These are phyloP conservation scores for Anabas testudineus DNA, from an alignment of 2,797 vertebrate species.

Conservation along the genomic window DNA sequence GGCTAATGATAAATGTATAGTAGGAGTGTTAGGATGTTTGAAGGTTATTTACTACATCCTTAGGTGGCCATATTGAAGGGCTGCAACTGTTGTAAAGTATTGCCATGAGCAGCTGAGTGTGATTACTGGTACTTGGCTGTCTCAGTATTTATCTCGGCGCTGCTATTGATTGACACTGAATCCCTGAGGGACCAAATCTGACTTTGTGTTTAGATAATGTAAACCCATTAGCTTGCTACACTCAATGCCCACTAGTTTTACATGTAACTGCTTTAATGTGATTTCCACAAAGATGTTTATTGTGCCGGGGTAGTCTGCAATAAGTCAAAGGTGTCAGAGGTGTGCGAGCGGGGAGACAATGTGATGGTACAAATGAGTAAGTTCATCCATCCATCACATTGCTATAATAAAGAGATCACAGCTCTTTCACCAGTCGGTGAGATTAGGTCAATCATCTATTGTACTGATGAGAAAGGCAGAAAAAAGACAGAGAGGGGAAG, in stretches of 20 bases:
- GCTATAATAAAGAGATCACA: conserved; percentile 67
- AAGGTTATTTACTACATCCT: conserved; percentile 9
- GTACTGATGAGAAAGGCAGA: conserved; percentile 65
- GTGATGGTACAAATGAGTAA: conserved; percentile 44
- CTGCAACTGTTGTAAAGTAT: not conserved
- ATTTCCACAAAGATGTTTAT: not conserved
- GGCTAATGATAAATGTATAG: not conserved
- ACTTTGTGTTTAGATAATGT: not conserved
- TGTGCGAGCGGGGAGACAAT: not conserved
- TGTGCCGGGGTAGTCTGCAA: not conserved
- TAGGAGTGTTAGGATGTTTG: not conserved
- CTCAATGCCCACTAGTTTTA: not conserved
- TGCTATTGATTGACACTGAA: not conserved
- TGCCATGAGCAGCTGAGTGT: not conserved
- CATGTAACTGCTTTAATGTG: not conserved
- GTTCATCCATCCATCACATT: conserved; percentile 69
- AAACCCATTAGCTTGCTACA: not conserved
- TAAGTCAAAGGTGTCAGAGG: conserved; percentile 11
- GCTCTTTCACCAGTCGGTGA: conserved; percentile 56
- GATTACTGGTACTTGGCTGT: not conserved
- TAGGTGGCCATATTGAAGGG: not conserved
- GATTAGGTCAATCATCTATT: conserved; percentile 76
- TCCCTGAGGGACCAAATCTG: not conserved
- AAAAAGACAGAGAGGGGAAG: conserved; percentile 48
- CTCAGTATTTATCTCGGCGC: not conserved